Evolutionary conservation across 2,113 vertebrate species (phyloP).

Genomic region (Phalacrocorax carbo): DNA sequence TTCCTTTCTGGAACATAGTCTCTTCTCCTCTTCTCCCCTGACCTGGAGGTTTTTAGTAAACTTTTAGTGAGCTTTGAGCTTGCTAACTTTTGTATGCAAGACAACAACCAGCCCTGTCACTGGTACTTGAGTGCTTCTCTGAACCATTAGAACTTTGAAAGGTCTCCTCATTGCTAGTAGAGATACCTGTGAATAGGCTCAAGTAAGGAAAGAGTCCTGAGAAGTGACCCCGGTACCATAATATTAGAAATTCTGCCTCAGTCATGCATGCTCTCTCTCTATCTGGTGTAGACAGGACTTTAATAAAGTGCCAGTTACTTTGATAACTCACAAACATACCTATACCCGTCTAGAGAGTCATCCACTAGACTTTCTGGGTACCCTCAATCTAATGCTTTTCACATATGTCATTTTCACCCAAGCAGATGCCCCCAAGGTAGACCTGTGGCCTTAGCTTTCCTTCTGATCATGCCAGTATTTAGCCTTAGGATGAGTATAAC

Average conservation of each 20-base stretch:
- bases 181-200: neutral
- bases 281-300: neutral
- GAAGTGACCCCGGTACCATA: neutral
- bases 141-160: neutral
- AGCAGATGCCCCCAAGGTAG: neutral
- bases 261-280: neutral
- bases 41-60: neutral
- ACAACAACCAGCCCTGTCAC: neutral
- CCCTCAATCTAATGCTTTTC: neutral
- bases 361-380: neutral
- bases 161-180: neutral
- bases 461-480: neutral
- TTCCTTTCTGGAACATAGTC: neutral
- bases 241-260: neutral
- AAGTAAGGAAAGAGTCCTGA: neutral
- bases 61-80: neutral
- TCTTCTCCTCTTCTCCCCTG: neutral
- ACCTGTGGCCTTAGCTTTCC: neutral
- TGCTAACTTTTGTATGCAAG: neutral
- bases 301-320: neutral
- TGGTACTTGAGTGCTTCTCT: neutral
- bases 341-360: neutral
- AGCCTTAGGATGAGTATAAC: neutral
- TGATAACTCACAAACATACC: neutral
- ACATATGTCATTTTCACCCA: neutral